Base-by-base conservation (phyloP, 2,797 vertebrate species). In the Chelon labrosus region DNA sequence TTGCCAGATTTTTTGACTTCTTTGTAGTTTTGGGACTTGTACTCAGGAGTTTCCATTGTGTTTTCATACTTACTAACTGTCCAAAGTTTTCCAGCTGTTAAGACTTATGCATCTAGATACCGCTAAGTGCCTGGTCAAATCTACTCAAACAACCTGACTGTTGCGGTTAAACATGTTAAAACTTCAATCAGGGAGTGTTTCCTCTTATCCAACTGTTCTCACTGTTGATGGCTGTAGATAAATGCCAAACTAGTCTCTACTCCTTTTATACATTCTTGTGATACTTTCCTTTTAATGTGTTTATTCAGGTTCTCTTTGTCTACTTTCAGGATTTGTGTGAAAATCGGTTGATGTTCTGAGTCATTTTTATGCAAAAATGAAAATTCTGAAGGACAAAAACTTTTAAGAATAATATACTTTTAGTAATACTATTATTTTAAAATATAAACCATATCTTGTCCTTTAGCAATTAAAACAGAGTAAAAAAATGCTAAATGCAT, bases 51-150 rank as follows among this genome's bases (percentile, higher is more conserved):
- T 55, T 17, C 4, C 25, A 2, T 56, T 7, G 16, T 37, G 44
- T 35, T 51, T 42, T 20, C 13, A 16, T 31, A 59, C 16, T 73
- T 19, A 76, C 51, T 46, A 73, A 44, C 44, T 46, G 5, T 68
- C 65, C 65, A 75, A 77, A 72, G 57, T 49, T 80, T 73, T 62
- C 12, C 39, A 38, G 71, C 54, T 81, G 54, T 25, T 25, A 74
- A 80, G 75, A 76, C 56, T 80, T 83, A 65, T 50, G 72, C 74
- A 79, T 79, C 68, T 78, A 79, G 41, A 81, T 59, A 86, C 77
- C 61, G 16, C 78, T 60, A 92, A 93, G 92, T 94, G 92, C 93
- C 93, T 94, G 90, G 72, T 85, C 17, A 78, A 63, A 75, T 62
- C 55, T 64, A 44, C 13, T 75, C 53, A 46, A 42, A 68, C 50